Evolutionary conservation across 2,797 vertebrate species (phyloP), one percentile per base, ranked within the genome.

Genomic region (Oryzias sinensis): DNA sequence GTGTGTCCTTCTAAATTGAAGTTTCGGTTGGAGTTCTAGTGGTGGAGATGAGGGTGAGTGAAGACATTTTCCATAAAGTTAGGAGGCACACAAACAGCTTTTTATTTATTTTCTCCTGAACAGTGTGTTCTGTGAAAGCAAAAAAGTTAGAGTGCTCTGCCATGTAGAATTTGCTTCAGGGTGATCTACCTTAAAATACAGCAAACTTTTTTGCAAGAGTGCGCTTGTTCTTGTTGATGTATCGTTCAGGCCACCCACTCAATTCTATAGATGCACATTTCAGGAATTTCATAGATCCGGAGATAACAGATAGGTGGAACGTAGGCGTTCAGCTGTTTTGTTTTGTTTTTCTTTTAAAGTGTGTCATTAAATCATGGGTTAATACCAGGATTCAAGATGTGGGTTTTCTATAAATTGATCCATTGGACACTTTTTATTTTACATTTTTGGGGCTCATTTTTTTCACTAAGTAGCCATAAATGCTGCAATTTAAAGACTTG

Each of bases 131-230:
- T 5, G 33, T 24, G 11, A 45, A 1, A 41, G 43, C 44, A 49
- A 29, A 24, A 44, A 14, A 43, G 1, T 41, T 22, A 40, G 29
- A 37, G 48, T 5, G 55, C 7, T 44, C 6, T 53, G 62, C 59
- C 40, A 5, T 33, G 62, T 11, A 14, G 43, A 52, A 56, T 8
- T 24, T 55, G 50, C 76, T 70, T 60, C 44, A 13, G 77, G 79
- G 18, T 41, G 48, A 72, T 45, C 44, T 14, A 43, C 13, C 48
- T 29, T 64, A 20, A 65, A 57, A 71, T 53, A 50, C 41, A 25
- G 27, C 42, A 60, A 70, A 56, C 73, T 49, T 63, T 69, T 65
- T 37, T 33, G 42, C 60, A 68, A 2, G 14, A 62, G 47, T 37
- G 9, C 52, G 24, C 18, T 52, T 22, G 33, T 18, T 43, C 40